Conservation (phyloP, 2,797 vertebrate genomes). For the Schizothorax lantsangensis region DNA sequence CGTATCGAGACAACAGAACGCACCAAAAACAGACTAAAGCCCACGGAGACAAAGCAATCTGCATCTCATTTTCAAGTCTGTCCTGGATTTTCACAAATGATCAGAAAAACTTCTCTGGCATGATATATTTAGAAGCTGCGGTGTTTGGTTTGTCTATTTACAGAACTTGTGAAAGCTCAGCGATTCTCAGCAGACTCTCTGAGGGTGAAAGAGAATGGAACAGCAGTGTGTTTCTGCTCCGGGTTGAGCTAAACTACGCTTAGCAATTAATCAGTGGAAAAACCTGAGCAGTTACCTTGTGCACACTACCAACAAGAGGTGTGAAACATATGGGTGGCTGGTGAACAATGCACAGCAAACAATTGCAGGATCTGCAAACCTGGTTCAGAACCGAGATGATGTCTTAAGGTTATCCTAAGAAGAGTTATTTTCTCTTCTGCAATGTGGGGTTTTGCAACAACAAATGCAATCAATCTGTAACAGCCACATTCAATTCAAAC, state of each 20-base stretch:
- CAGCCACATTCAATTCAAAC: background rate
- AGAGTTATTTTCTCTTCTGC: background rate
- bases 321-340: slow-evolving; percentile 16
- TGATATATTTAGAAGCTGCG: slow-evolving; percentile 51
- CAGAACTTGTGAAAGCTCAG: slow-evolving; percentile 52
- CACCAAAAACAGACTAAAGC: slow-evolving; percentile 5
- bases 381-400: slow-evolving; percentile 19
- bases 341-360: slow-evolving; percentile 30
- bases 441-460: background rate
- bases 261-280: slow-evolving; percentile 50
- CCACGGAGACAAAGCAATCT: slow-evolving; percentile 28
- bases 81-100: slow-evolving; percentile 52
- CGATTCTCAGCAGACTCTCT: slow-evolving; percentile 37
- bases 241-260: slow-evolving; percentile 29
- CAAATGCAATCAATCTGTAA: slow-evolving; percentile 11
- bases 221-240: background rate
- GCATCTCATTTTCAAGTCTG: slow-evolving; percentile 42
- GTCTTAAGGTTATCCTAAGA: slow-evolving; percentile 1
- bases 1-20: background rate
- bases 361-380: background rate
- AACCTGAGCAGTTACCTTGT: slow-evolving; percentile 38
- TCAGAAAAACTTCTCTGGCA: slow-evolving; percentile 35
- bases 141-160: slow-evolving; percentile 45
- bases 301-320: background rate
- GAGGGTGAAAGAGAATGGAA: slow-evolving; percentile 34